phyloP scores from a whole-genome alignment of 2,797 vertebrate genomes.

The Eleutherodactylus coqui region DNA sequence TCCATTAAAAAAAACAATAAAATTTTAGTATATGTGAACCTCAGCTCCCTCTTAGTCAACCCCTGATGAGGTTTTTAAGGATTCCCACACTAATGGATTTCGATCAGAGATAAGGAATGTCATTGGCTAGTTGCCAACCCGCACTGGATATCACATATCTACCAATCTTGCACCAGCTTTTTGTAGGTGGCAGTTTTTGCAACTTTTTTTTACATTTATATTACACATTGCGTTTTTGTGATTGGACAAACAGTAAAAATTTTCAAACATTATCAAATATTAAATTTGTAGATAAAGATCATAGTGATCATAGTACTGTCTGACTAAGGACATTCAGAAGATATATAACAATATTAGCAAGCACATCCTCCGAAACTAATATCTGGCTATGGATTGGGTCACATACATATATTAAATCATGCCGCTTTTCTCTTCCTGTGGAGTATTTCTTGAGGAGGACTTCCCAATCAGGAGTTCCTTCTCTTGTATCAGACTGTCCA shows the following conservation, averaged over 20 bases:
- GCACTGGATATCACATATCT: not conserved
- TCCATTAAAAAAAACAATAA: not conserved
- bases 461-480: conserved; percentile 92
- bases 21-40: not conserved
- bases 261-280: not conserved
- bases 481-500: conserved; percentile 94
- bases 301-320: not conserved
- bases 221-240: not conserved
- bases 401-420: conserved; percentile 81
- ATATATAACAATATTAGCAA: not conserved
- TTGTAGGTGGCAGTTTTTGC: not conserved
- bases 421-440: conserved; percentile 85
- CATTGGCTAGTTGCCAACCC: not conserved
- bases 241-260: not conserved
- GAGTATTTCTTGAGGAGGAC: conserved; percentile 78
- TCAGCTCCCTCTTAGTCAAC: not conserved
- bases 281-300: not conserved
- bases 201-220: not conserved
- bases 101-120: not conserved
- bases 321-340: not conserved
- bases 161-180: not conserved
- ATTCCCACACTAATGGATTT: not conserved
- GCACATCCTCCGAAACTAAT: not conserved
- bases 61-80: not conserved
- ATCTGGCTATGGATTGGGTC: not conserved